A percentile compares a stretch with the other conserved stretches of the same genome.
phyloP scores from a whole-genome alignment of 2,888 invertebrate species.

The Brachyopa scutellaris region DNA sequence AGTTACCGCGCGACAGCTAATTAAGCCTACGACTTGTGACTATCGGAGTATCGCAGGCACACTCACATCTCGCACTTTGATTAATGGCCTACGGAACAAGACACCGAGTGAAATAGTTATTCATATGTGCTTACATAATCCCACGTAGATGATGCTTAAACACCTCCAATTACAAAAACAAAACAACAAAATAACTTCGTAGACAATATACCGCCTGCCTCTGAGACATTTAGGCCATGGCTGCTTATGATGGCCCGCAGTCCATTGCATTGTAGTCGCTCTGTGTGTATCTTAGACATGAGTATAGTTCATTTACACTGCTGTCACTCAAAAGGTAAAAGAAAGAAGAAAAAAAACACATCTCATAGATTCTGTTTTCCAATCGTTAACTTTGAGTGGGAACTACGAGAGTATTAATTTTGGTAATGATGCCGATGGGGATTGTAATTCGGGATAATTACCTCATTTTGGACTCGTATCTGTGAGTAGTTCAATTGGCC shows the following conservation, averaged over 20 bases:
- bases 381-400: constrained; percentile 26
- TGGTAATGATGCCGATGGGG: constrained; percentile 35
- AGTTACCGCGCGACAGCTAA: constrained; percentile 55
- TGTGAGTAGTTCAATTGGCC: background rate
- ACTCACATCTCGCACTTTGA: constrained; percentile 37
- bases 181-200: constrained; percentile 8
- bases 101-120: constrained; percentile 14
- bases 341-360: background rate
- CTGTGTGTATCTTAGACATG: constrained; percentile 24
- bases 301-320: constrained; percentile 34
- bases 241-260: constrained; percentile 41
- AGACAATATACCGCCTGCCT: constrained; percentile 9
- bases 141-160: constrained; percentile 61
- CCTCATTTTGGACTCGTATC: background rate
- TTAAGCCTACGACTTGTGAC: constrained; percentile 59
- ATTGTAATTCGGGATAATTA: constrained; percentile 15
- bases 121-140: constrained; percentile 44
- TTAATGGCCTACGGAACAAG: constrained; percentile 38
- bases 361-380: constrained; percentile 20
- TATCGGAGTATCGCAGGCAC: constrained; percentile 41
- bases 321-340: constrained; percentile 37
- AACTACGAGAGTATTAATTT: constrained; percentile 14
- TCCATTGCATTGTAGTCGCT: constrained; percentile 11
- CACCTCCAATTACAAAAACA: constrained; percentile 58
- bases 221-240: constrained; percentile 58